These are phyloP conservation scores for Scolopax mira DNA, from an alignment of 2,113 vertebrate species.

Conservation along the genomic window DNA sequence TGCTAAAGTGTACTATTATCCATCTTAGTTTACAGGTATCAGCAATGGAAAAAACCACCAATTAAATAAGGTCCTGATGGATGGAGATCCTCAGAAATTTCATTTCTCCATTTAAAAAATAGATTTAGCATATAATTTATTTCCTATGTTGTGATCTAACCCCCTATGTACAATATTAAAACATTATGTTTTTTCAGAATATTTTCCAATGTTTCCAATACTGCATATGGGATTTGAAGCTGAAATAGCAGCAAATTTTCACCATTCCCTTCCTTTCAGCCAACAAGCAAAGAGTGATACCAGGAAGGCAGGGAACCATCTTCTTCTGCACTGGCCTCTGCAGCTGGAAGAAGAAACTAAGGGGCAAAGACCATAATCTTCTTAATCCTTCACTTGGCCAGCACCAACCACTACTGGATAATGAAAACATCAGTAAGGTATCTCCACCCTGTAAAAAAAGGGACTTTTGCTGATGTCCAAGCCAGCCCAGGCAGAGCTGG, in stretches of 20 bases:
- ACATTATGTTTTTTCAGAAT: not conserved
- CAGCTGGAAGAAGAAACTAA: not conserved
- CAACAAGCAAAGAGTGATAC: not conserved
- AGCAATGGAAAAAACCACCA: not conserved
- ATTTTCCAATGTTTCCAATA: not conserved
- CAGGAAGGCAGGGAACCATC: not conserved
- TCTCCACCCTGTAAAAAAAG: not conserved
- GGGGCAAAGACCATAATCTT: not conserved
- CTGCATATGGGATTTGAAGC: not conserved
- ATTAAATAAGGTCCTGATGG: not conserved
- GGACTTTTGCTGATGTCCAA: not conserved
- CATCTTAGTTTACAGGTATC: not conserved
- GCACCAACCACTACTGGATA: not conserved
- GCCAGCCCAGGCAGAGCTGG: not conserved
- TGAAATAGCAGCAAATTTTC: not conserved
- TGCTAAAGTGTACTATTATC: not conserved
- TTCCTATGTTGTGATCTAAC: not conserved
- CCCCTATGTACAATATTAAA: not conserved
- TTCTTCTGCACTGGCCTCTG: not conserved
- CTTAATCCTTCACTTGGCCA: not conserved
- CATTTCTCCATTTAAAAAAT: not conserved
- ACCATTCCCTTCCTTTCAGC: not conserved
- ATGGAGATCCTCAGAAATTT: not conserved
- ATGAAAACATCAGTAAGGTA: not conserved
- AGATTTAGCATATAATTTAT: not conserved